Evolutionary conservation across 2,888 invertebrate species (phyloP).

Genomic region (Auanema freiburgensis): DNA sequence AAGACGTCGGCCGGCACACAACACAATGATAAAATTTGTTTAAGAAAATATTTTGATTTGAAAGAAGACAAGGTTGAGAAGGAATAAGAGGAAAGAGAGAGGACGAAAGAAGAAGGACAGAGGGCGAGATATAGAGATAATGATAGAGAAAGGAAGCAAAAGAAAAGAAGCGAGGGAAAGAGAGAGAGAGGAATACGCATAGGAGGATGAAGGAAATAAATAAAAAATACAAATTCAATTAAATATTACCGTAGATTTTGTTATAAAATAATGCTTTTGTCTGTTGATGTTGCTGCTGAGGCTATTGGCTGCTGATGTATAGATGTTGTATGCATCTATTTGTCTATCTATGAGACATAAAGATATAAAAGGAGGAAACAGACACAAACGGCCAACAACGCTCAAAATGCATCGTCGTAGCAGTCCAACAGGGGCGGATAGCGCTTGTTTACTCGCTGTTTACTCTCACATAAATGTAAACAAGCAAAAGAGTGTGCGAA

Average conservation of each 20-base stretch:
- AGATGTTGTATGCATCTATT: neutral
- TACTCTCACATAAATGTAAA: conserved; percentile 28
- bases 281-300: too few relatives aligned
- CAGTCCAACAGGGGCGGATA: conserved; percentile 2
- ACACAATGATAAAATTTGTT: too few relatives aligned
- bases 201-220: conserved; percentile 7
- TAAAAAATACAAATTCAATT: conserved; percentile 13
- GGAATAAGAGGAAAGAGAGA: conserved; percentile 5
- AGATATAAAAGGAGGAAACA: neutral
- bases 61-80: neutral
- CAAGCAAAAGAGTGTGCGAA: conserved; percentile 17
- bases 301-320: too few relatives aligned
- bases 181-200: conserved; percentile 7
- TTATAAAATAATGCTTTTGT: too few relatives aligned
- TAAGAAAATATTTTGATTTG: too few relatives aligned
- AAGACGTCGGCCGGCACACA: too few relatives aligned
- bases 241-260: too few relatives aligned
- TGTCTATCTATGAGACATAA: conserved; percentile 1
- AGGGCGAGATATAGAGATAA: conserved; percentile 7
- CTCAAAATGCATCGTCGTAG: neutral
- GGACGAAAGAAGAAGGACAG: conserved; percentile 6
- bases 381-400: neutral
- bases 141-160: conserved; percentile 3
- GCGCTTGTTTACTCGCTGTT: conserved; percentile 31
- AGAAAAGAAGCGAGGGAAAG: conserved; percentile 7